Percentiles rank a stretch among this genome's conserved stretches.
These are phyloP conservation scores for Gisinianus flammeolus DNA, from an alignment of 2,888 invertebrate genomes.

Conservation along the genomic window DNA sequence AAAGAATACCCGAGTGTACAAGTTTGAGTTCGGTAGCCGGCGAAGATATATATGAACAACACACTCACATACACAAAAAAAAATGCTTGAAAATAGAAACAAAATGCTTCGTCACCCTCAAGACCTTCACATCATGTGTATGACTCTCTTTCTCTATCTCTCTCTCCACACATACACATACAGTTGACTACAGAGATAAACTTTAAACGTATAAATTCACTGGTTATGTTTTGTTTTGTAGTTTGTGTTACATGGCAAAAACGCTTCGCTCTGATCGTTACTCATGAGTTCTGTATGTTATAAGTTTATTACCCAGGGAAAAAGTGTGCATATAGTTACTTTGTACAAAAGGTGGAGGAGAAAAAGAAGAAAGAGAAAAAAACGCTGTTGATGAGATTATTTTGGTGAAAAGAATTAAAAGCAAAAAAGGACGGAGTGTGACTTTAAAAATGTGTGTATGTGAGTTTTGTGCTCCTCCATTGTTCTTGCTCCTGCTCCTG, in stretches of 20 bases:
- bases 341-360: background rate
- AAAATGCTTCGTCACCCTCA: conserved; percentile 40
- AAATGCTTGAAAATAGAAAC: conserved; percentile 36
- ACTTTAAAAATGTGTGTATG: conserved; percentile 31
- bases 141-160: background rate
- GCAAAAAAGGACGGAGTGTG: conserved; percentile 28
- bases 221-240: background rate
- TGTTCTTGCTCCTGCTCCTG: background rate
- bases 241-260: background rate
- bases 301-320: background rate
- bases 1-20: conserved; percentile 8
- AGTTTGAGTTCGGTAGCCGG: conserved; percentile 31
- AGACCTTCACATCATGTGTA: conserved; percentile 11
- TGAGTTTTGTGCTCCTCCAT: conserved; percentile 9
- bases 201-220: background rate
- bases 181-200: background rate
- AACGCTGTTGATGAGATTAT: conserved; percentile 34
- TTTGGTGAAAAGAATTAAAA: conserved; percentile 35
- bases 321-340: conserved; percentile 8
- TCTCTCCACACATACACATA: background rate
- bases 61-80: conserved; percentile 9
- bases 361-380: no score
- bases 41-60: conserved; percentile 4
- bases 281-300: background rate
- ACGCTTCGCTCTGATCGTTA: background rate